Evolutionary conservation across 2,888 invertebrate species (phyloP), one percentile per base, ranked within the genome.

Genomic region (Odiellus spinosus): DNA sequence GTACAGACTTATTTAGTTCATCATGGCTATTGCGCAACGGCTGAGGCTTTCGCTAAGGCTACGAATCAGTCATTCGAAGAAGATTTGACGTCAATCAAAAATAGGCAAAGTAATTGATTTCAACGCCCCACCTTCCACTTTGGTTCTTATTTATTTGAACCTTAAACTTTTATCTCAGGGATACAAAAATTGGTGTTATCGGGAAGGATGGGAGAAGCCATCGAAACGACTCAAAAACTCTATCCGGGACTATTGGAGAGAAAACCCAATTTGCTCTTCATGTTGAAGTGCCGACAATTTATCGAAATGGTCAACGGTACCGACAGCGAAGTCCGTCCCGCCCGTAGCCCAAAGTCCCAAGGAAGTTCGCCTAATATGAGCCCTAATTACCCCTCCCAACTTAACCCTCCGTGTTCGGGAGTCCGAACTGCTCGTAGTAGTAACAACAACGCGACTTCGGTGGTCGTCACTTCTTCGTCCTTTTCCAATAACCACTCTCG

Each of bases 211-310:
- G 87, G 91, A 45, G 91, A 93, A 69, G 95, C 95, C 53, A 86
- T 95, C 62, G 86, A 87, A 62, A 72, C 79, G 57, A 90, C 93
- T 50, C 78, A 81, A 64, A 76, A 81, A 59, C 72, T 87, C 57
- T 95, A 90, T 72, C 95, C 96, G 3, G 85, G 83, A n/a, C 75
- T 96, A 52, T 72, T 96, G 62, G 90, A 93, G 67, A 76, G 78
- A 48, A 85, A 93, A 70, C 78, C 77, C 59, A 87, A 90, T 68
- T 75, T 96, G 59, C 74, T 88, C 65, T 95, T 98, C 71, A 81
- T 86, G 74, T 77, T 96, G 62, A 93, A 93, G 70, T 93, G 93
- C 65, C 80, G 96, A 53, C 95, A 98, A 73, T 98, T 98, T 71
- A 85, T 96, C 35, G 96, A 98, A 71, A 93, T 95, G 90, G 87